Conservation (phyloP, 92 coral and sea anemone species). For the Porites lobata region DNA sequence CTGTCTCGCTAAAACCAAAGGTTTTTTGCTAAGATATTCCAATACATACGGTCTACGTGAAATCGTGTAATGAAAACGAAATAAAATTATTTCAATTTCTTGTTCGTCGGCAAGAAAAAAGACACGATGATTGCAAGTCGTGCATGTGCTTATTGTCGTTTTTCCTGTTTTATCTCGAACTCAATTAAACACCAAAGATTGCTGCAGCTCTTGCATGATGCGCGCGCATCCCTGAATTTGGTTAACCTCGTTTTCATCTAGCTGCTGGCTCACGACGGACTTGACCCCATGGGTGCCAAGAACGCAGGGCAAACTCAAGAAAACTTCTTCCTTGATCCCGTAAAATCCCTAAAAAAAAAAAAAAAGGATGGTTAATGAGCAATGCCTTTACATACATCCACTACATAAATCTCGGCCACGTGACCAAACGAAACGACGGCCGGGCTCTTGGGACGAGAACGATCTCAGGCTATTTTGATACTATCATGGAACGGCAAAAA, state of each 20-base stretch:
- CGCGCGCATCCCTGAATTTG: slow-evolving; percentile 42
- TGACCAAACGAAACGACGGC: no score
- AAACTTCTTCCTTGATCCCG: slow-evolving; percentile 51
- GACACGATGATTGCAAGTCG: no score
- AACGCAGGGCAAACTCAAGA: slow-evolving; percentile 54
- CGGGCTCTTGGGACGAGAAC: no score
- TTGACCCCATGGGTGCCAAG: slow-evolving; percentile 42
- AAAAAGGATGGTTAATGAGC: neutral
- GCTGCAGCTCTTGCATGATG: slow-evolving; percentile 41
- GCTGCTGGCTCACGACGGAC: slow-evolving; percentile 39
- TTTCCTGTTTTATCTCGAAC: neutral
- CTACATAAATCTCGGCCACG: neutral
- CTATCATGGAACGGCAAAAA: no score
- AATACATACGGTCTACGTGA: no score
- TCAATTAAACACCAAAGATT: slow-evolving; percentile 19
- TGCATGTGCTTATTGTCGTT: no score
- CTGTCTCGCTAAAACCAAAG: no score
- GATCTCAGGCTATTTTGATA: no score
- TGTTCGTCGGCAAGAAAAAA: no score
- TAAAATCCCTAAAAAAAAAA: slow-evolving; percentile 27
- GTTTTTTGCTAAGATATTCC: no score
- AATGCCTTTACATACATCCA: neutral
- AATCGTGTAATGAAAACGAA: no score
- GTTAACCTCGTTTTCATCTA: slow-evolving; percentile 38
- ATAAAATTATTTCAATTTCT: no score